phyloP scores from a whole-genome alignment of 2,797 vertebrate genomes.

The Channa striata region DNA sequence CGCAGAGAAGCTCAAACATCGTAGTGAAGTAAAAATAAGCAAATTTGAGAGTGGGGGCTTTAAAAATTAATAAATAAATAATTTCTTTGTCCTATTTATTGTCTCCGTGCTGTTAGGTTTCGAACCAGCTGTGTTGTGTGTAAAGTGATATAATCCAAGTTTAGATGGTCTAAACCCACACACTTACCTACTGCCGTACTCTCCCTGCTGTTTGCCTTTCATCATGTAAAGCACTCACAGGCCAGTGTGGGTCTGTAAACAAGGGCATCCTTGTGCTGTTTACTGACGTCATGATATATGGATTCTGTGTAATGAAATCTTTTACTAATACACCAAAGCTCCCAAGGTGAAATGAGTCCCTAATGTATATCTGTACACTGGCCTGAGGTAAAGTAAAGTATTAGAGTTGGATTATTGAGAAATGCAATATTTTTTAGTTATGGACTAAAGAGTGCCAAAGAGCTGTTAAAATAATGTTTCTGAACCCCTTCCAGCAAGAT shows the following conservation, averaged over 20 bases:
- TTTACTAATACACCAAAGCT: neutral
- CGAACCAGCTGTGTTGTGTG: neutral
- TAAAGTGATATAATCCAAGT: neutral
- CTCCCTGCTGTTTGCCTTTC: slow-evolving; percentile 1
- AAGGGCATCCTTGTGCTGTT: neutral
- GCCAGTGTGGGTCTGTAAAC: slow-evolving; percentile 2
- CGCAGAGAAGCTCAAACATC: no score
- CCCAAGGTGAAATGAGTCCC: neutral
- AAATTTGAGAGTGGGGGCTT: no score
- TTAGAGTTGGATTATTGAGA: no score
- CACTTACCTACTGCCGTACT: neutral
- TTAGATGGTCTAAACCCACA: neutral
- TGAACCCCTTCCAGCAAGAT: no score
- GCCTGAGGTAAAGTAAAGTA: no score
- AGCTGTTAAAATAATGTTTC: no score
- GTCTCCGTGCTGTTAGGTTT: neutral
- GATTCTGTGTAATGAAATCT: neutral
- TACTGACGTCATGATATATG: neutral
- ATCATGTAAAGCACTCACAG: slow-evolving; percentile 8
- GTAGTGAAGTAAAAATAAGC: no score
- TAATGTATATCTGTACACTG: neutral
- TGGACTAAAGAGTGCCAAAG: no score
- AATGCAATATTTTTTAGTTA: no score
- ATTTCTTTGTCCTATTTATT: no score
- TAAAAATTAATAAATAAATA: no score